Evolutionary conservation across 2,113 vertebrate species (phyloP).

Genomic region (Cheirogaleus medius): DNA sequence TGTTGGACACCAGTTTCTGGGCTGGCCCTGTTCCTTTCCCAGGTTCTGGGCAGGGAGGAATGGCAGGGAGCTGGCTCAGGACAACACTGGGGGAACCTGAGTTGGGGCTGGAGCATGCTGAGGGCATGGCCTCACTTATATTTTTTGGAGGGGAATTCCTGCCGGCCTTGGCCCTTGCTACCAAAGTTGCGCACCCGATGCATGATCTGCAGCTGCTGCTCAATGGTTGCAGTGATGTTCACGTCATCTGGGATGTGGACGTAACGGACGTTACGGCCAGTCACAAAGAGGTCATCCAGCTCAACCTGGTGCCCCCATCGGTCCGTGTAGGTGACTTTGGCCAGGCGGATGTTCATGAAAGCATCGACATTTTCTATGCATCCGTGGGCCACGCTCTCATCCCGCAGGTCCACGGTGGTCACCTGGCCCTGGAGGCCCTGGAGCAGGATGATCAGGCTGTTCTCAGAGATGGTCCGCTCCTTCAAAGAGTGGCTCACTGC

Average conservation of each 20-base stretch:
- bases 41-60: not conserved
- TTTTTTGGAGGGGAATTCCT: slow-evolving; percentile 86
- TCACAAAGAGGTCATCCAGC: slow-evolving; percentile 93
- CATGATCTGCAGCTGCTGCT: slow-evolving; percentile 91
- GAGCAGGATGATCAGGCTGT: slow-evolving; percentile 96
- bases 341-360: slow-evolving; percentile 96
- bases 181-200: slow-evolving; percentile 91
- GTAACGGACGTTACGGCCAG: slow-evolving; percentile 94
- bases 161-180: slow-evolving; percentile 86
- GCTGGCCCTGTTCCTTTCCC: not conserved
- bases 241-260: slow-evolving; percentile 95
- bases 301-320: slow-evolving; percentile 81
- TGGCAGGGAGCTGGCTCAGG: not conserved
- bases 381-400: slow-evolving; percentile 92
- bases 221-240: slow-evolving; percentile 91
- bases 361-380: slow-evolving; percentile 93
- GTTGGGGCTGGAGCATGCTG: not conserved
- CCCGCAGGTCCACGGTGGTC: slow-evolving; percentile 94
- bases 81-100: not conserved
- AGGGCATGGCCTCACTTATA: slow-evolving; percentile 64
- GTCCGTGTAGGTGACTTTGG: slow-evolving; percentile 90
- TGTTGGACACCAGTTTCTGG: not conserved
- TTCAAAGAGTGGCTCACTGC: slow-evolving; percentile 91
- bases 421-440: slow-evolving; percentile 92
- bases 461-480: slow-evolving; percentile 96